These are phyloP conservation scores for Margarornis squamiger DNA, from an alignment of 2,797 vertebrate genomes.

Conservation along the genomic window DNA sequence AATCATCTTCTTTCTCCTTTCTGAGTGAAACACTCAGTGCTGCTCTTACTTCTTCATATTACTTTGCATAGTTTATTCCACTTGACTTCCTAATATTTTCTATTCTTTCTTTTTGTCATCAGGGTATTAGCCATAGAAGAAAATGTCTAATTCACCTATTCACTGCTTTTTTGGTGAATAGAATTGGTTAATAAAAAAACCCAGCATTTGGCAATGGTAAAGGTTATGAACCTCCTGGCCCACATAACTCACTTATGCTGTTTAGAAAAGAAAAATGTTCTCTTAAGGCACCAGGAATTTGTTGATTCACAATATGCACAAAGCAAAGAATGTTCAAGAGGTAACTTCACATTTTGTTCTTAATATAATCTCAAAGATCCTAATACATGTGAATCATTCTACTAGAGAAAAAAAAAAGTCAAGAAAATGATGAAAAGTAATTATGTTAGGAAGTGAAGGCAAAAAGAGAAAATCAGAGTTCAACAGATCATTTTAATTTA, in stretches of 20 bases:
- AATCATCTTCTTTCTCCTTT: not conserved
- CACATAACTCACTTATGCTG: not conserved
- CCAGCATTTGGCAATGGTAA: not conserved
- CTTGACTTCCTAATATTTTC: not conserved
- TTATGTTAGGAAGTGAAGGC: constrained; percentile 36
- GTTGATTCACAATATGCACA: not conserved
- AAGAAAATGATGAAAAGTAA: constrained; percentile 39
- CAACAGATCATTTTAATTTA: constrained; percentile 68
- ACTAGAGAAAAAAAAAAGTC: constrained; percentile 23
- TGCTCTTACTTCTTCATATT: not conserved
- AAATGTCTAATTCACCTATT: not conserved
- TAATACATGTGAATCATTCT: not conserved
- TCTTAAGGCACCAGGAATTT: not conserved
- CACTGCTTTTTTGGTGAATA: not conserved
- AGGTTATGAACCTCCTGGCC: not conserved
- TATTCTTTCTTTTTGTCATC: not conserved
- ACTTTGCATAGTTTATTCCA: not conserved
- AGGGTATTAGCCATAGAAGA: not conserved
- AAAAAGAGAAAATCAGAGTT: constrained; percentile 66
- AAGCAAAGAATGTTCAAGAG: not conserved
- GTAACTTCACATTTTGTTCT: not conserved
- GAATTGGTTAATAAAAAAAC: not conserved
- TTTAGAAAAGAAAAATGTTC: not conserved
- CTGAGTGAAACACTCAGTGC: not conserved
- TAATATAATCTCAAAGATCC: not conserved